Conservation (phyloP, 2,888 invertebrate species). For the Drosophila maculinotata region DNA sequence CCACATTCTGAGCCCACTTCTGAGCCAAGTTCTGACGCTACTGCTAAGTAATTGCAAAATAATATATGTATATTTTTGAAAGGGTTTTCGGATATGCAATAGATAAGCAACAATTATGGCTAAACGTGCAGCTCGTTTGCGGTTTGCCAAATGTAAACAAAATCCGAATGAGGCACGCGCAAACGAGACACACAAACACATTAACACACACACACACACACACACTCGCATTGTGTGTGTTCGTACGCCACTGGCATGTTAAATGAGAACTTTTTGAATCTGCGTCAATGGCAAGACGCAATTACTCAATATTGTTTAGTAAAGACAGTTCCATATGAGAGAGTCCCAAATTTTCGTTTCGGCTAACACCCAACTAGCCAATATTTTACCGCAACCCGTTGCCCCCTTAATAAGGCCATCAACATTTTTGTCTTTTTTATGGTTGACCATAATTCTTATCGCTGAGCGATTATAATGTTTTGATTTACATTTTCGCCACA, state of each 20-base stretch:
- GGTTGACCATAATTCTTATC: slow-evolving; percentile 20
- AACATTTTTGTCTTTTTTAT: neutral
- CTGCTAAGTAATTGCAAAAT: slow-evolving; percentile 19
- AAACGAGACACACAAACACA: slow-evolving; percentile 13
- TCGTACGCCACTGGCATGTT: slow-evolving; percentile 37
- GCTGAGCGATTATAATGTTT: slow-evolving; percentile 11
- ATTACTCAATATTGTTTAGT: neutral
- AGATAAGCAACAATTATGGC: slow-evolving; percentile 55
- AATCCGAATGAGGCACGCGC: slow-evolving; percentile 40
- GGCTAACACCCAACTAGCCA: neutral
- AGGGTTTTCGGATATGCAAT: slow-evolving; percentile 41
- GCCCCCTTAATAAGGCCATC: too few species aligned
- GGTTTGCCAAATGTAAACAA: slow-evolving; percentile 41
- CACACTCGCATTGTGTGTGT: neutral
- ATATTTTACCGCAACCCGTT: neutral
- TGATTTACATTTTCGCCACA: slow-evolving; percentile 17
- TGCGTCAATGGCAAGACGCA: slow-evolving; percentile 37
- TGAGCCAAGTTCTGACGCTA: slow-evolving; percentile 20
- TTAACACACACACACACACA: slow-evolving; percentile 5
- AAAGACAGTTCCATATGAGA: too few species aligned
- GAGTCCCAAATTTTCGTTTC: neutral
- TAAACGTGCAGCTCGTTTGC: slow-evolving; percentile 46
- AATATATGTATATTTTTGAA: slow-evolving; percentile 10
- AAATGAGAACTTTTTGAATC: slow-evolving; percentile 20
- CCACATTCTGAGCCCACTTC: neutral